These are phyloP conservation scores for Carassius auratus DNA, from an alignment of 2,113 vertebrate genomes.

Conservation along the genomic window DNA sequence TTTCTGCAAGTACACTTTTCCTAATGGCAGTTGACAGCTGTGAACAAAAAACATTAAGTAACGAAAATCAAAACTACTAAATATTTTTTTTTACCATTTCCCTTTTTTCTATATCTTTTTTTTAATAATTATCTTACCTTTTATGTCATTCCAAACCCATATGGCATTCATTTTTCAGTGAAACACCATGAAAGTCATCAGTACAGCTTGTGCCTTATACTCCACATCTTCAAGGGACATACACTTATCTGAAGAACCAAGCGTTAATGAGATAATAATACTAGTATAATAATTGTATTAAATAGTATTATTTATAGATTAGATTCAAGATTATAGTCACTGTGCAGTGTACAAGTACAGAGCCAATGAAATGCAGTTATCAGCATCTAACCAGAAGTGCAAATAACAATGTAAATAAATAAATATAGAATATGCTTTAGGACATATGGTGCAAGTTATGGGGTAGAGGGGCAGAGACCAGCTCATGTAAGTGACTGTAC, in stretches of 20 bases:
- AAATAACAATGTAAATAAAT: too few species aligned
- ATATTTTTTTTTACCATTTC: not conserved
- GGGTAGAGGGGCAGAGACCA: too few species aligned
- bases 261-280: not conserved
- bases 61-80: not conserved
- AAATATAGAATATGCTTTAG: too few species aligned
- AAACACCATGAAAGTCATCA: not conserved
- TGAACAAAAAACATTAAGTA: not conserved
- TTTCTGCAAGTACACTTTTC: not conserved
- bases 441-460: too few species aligned
- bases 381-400: too few species aligned
- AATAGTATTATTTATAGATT: too few species aligned
- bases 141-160: not conserved
- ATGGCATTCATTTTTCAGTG: not conserved
- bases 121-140: not conserved
- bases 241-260: not conserved
- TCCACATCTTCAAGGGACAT: not conserved
- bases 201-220: not conserved
- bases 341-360: too few species aligned
- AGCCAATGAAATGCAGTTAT: too few species aligned
- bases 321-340: too few species aligned
- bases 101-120: not conserved
- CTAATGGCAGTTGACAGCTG: not conserved
- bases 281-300: not conserved
- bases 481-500: too few species aligned